Conservation (phyloP, 2,113 vertebrate genomes). For the Clinocottus analis region DNA sequence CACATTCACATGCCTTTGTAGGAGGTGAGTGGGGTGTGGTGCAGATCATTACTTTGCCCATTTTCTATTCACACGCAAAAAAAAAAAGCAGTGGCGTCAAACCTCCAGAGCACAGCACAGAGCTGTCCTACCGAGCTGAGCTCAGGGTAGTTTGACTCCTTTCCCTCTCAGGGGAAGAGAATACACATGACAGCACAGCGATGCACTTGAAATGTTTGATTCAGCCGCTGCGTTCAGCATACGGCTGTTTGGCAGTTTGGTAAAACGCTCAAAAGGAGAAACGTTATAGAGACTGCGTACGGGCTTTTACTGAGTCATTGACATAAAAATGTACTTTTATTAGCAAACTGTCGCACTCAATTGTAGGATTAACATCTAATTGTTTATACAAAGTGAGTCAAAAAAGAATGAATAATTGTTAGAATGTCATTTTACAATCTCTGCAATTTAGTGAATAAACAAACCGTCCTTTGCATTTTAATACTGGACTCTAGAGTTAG, state of each 20-base stretch:
- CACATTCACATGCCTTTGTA: neutral
- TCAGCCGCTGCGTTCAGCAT: slow-evolving; percentile 11
- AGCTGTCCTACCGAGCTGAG: slow-evolving; percentile 59
- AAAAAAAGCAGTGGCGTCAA: neutral
- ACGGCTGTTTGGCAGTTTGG: neutral
- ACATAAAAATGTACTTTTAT: neutral
- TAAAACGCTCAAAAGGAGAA: neutral
- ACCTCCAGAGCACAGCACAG: slow-evolving; percentile 24
- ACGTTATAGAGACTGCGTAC: neutral
- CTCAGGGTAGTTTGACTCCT: slow-evolving; percentile 55
- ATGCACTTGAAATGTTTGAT: slow-evolving; percentile 25
- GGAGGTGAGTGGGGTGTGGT: slow-evolving; percentile 3
- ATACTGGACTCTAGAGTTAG: neutral
- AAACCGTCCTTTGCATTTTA: neutral
- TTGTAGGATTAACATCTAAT: neutral
- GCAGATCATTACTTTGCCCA: neutral
- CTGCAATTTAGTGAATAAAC: neutral
- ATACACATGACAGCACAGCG: slow-evolving; percentile 34
- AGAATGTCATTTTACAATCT: neutral
- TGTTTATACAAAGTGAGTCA: neutral
- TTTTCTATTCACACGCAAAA: slow-evolving; percentile 4
- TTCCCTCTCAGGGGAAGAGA: slow-evolving; percentile 41
- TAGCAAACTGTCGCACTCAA: neutral
- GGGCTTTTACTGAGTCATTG: neutral
- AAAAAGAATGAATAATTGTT: neutral